These are phyloP conservation scores for Pollachius pollachius DNA, from an alignment of 2,113 vertebrate genomes.

Conservation along the genomic window DNA sequence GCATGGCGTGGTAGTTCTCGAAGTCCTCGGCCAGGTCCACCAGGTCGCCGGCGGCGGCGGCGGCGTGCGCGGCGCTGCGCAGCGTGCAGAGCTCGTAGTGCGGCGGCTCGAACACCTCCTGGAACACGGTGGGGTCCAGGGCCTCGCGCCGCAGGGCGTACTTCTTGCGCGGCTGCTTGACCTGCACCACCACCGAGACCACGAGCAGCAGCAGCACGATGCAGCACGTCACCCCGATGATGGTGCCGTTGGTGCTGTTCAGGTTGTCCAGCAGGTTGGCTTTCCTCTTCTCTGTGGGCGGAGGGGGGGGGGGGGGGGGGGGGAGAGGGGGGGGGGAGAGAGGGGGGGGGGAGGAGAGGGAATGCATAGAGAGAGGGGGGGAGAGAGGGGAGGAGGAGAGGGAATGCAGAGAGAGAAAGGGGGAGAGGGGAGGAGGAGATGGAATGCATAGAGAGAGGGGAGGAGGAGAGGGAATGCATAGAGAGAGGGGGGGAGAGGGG, in stretches of 20 bases:
- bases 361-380: neutral
- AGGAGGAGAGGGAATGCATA: neutral
- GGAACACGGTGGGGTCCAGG: conserved; percentile 97
- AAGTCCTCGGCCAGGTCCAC: conserved; percentile 93
- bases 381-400: neutral
- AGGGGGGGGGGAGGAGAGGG: conserved; percentile 10
- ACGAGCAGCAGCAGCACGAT: conserved; percentile 94
- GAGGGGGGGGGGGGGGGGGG: neutral
- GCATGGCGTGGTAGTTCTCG: conserved; percentile 91
- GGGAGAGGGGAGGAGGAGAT: too few relatives aligned
- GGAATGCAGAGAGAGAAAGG: too few relatives aligned
- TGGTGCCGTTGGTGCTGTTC: conserved; percentile 94
- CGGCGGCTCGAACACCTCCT: conserved; percentile 96
- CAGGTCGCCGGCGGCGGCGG: conserved; percentile 82
- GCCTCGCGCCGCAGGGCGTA: conserved; percentile 91
- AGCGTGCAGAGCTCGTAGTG: conserved; percentile 96
- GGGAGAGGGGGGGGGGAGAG: neutral
- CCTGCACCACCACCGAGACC: conserved; percentile 93
- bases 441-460: neutral
- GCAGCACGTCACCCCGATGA: conserved; percentile 95
- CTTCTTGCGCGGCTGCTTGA: conserved; percentile 98
- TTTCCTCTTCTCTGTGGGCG: conserved; percentile 87
- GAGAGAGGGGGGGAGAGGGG: too few relatives aligned
- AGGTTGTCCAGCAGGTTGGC: conserved; percentile 94
- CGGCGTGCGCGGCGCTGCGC: conserved; percentile 76